Conservation (phyloP, 2,888 invertebrate species). For the Chorisops tibialis region DNA sequence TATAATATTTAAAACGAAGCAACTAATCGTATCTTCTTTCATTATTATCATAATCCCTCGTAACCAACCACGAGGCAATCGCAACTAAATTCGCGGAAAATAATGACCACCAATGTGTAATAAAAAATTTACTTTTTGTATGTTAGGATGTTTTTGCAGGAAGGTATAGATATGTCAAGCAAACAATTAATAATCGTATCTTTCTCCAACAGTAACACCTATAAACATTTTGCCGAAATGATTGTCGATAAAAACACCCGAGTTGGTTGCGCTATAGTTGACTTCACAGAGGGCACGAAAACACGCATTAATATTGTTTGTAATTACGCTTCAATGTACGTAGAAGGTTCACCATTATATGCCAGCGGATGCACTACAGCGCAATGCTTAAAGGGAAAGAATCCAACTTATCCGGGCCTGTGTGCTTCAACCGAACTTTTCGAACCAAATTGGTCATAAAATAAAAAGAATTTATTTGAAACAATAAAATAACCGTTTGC, state of each 20-base stretch:
- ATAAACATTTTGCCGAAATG: not conserved
- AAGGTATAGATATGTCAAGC: too few relatives aligned
- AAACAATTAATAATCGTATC: too few relatives aligned
- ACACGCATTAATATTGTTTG: not conserved
- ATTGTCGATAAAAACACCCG: not conserved
- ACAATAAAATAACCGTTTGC: too few relatives aligned
- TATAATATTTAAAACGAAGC: too few relatives aligned
- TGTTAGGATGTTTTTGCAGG: too few relatives aligned
- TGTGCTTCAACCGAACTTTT: not conserved
- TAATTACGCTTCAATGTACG: not conserved
- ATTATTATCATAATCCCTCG: too few relatives aligned
- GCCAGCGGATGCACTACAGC: not conserved
- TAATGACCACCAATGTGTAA: too few relatives aligned
- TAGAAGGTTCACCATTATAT: not conserved
- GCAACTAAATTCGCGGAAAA: too few relatives aligned
- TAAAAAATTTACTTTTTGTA: too few relatives aligned
- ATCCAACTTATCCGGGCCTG: not conserved
- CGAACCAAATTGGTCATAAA: not conserved
- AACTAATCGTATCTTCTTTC: too few relatives aligned
- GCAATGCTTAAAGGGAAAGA: not conserved
- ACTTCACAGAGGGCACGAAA: not conserved
- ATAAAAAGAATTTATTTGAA: too few relatives aligned
- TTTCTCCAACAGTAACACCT: not conserved
- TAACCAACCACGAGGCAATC: too few relatives aligned
- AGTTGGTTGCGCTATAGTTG: conserved; percentile 4